phyloP scores from a whole-genome alignment of 2,888 invertebrate species.

The Nomada fucata region DNA sequence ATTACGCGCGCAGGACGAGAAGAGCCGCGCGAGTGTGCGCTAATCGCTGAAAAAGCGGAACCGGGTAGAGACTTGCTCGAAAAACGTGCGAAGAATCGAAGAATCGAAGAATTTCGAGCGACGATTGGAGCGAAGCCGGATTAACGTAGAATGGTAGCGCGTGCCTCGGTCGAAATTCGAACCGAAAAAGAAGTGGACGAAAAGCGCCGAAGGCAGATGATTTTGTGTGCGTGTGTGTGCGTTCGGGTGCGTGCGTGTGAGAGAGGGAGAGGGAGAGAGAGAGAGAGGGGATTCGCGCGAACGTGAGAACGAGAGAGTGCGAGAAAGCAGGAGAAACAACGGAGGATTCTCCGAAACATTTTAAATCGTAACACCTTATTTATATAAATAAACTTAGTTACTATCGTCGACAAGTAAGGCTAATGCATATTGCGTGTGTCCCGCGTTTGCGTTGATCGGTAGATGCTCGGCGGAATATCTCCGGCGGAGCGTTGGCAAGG shows the following conservation, averaged over 20 bases:
- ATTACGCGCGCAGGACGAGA: slow-evolving; percentile 31
- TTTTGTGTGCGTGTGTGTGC: no score
- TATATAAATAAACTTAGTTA: slow-evolving; percentile 82
- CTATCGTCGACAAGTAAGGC: slow-evolving; percentile 80
- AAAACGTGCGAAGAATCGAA: not conserved
- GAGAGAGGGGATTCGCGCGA: not conserved
- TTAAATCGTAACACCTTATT: slow-evolving; percentile 82
- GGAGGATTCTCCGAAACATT: slow-evolving; percentile 74
- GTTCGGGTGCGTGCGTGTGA: not conserved
- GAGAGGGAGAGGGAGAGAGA: slow-evolving; percentile 5
- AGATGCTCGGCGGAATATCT: slow-evolving; percentile 70
- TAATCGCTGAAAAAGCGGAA: not conserved
- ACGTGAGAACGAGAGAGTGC: not conserved
- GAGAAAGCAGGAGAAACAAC: slow-evolving; percentile 38
- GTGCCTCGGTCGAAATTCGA: slow-evolving; percentile 15
- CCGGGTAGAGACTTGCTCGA: not conserved
- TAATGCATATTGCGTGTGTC: slow-evolving; percentile 81
- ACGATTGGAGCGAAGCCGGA: slow-evolving; percentile 4
- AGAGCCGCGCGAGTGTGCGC: slow-evolving; percentile 14
- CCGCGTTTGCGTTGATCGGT: slow-evolving; percentile 75
- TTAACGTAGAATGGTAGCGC: slow-evolving; percentile 32
- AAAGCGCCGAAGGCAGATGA: not conserved
- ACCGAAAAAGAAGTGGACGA: no score
- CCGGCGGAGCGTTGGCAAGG: slow-evolving; percentile 24
- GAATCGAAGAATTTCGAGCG: not conserved